Conservation (phyloP, 2,113 vertebrate species). For the Chaetops frenatus region DNA sequence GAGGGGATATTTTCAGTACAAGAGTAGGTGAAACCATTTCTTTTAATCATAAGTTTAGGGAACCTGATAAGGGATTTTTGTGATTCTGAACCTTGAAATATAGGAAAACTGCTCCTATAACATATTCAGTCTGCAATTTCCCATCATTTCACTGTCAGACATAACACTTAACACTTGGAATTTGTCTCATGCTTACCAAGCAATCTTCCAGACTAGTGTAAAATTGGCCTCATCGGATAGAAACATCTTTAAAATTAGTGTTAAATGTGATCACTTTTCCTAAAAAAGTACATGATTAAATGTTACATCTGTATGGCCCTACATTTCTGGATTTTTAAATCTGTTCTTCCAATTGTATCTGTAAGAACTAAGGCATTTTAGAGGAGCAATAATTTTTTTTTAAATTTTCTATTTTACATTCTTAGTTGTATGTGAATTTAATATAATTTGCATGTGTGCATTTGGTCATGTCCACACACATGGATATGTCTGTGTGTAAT, state of each 20-base stretch:
- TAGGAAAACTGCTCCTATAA: neutral
- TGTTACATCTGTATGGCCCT: neutral
- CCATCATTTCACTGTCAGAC: neutral
- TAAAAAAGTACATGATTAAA: neutral
- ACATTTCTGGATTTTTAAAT: neutral
- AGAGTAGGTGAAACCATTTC: neutral
- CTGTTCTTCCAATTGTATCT: neutral
- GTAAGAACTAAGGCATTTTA: neutral
- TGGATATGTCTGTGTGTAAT: neutral
- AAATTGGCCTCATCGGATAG: neutral
- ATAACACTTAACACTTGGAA: neutral
- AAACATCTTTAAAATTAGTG: neutral
- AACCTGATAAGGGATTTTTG: neutral
- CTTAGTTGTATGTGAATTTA: neutral
- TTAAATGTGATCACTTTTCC: neutral
- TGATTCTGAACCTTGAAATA: slow-evolving; percentile 13
- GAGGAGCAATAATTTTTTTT: neutral
- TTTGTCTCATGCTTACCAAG: slow-evolving; percentile 1
- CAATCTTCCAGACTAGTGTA: neutral
- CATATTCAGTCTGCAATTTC: neutral
- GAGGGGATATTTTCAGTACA: neutral
- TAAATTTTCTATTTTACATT: neutral
- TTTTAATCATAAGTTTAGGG: neutral
- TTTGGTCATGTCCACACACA: neutral
- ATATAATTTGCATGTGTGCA: neutral